Conservation (phyloP, 2,888 invertebrate species). For the Yponomeuta plumbellus region DNA sequence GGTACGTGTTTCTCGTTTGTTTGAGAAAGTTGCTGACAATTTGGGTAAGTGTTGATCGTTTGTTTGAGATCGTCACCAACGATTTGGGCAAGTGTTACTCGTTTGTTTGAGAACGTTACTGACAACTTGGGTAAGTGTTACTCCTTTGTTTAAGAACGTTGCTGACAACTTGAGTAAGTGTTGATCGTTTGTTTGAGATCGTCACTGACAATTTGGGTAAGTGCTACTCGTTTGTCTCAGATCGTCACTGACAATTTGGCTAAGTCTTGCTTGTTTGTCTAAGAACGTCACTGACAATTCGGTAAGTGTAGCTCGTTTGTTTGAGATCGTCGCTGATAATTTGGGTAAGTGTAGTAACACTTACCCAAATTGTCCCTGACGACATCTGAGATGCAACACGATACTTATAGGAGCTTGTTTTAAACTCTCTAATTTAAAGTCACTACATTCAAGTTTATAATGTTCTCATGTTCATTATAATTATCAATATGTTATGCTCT, state of each 20-base stretch:
- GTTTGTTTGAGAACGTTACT: conserved; percentile 77
- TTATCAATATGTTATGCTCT: no score
- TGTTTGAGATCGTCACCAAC: conserved; percentile 79
- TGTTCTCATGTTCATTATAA: no score
- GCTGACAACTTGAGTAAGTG: conserved; percentile 85
- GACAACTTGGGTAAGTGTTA: conserved; percentile 82
- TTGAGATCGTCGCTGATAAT: conserved; percentile 91
- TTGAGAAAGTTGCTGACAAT: conserved; percentile 83
- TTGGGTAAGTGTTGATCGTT: conserved; percentile 75
- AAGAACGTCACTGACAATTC: conserved; percentile 87
- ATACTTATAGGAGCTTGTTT: no score
- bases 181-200: conserved; percentile 47
- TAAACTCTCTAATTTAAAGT: no score
- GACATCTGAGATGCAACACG: no score
- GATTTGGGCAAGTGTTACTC: conserved; percentile 81
- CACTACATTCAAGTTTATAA: no score
- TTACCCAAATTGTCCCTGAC: no score
- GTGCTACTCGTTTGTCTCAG: conserved; percentile 12
- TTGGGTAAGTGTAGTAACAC: conserved; percentile 80
- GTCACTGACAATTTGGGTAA: conserved; percentile 89
- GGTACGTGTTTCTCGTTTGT: conserved; percentile 62
- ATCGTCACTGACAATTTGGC: conserved; percentile 90
- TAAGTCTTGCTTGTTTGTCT: conserved; percentile 40
- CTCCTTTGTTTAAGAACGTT: conserved; percentile 69
- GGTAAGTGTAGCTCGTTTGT: conserved; percentile 76